A percentile compares a stretch with the other conserved stretches of the same genome.
These are phyloP conservation scores for Procapra przewalskii DNA, from an alignment of 2,113 vertebrate genomes.

Conservation along the genomic window DNA sequence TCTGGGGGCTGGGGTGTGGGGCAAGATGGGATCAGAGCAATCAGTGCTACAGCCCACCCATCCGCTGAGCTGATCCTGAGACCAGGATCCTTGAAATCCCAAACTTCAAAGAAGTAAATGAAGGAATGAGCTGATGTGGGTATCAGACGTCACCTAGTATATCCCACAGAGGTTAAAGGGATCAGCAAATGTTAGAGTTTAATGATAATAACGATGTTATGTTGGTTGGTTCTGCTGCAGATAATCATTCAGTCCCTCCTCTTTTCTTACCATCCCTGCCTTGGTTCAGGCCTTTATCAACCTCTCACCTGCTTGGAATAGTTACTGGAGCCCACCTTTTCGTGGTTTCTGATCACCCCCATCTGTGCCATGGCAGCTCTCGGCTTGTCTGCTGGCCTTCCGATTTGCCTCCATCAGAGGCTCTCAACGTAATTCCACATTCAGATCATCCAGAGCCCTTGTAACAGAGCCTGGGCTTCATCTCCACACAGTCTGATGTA, in stretches of 20 bases:
- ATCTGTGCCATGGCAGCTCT: neutral
- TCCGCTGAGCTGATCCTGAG: neutral
- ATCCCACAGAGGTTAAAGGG: neutral
- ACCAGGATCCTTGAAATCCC: neutral
- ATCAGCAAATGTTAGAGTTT: neutral
- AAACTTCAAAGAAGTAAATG: neutral
- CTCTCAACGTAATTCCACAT: neutral
- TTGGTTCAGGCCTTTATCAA: neutral
- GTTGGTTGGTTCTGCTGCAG: neutral
- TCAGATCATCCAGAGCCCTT: neutral
- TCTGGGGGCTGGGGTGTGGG: neutral
- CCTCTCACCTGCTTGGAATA: neutral
- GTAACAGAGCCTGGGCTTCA: neutral
- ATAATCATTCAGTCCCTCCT: neutral
- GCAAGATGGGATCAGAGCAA: fast-evolving
- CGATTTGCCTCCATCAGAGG: neutral
- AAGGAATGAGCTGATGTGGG: neutral
- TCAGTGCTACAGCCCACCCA: neutral
- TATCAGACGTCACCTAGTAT: neutral
- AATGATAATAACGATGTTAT: neutral
- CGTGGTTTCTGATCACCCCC: neutral
- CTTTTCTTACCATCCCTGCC: too few relatives aligned
- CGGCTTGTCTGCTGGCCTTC: neutral
- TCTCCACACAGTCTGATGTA: neutral
- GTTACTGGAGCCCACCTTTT: neutral